A percentile compares a stretch with the other conserved stretches of the same genome.
These are phyloP conservation scores for Hemicordylus capensis DNA, from an alignment of 2,113 vertebrate genomes.

Conservation along the genomic window DNA sequence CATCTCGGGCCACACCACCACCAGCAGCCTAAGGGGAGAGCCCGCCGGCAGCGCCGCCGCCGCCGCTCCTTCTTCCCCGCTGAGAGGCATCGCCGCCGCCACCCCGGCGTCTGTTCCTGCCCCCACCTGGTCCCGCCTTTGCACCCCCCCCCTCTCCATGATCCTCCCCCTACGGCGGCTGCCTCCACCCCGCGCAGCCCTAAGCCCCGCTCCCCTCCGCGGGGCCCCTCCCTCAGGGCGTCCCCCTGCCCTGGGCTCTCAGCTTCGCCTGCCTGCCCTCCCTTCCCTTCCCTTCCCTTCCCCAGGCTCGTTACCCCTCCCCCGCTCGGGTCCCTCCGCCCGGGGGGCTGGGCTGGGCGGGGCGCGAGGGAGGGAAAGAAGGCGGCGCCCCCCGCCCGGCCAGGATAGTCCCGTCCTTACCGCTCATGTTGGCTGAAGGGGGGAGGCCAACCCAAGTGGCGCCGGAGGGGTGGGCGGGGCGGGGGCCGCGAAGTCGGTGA, in stretches of 20 bases:
- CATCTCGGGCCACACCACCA: neutral
- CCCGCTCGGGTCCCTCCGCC: conserved; percentile 51
- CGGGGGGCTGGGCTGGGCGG: conserved; percentile 59
- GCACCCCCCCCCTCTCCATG: neutral
- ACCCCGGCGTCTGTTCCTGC: neutral
- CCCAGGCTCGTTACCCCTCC: conserved; percentile 41
- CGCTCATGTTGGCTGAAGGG: conserved; percentile 73
- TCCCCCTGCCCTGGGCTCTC: neutral
- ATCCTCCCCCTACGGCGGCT: neutral
- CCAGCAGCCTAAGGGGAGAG: too few relatives aligned
- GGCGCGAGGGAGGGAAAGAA: conserved; percentile 50
- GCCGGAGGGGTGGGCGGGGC: conserved; percentile 63
- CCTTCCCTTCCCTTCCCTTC: neutral
- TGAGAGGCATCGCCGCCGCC: neutral
- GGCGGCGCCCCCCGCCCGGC: conserved; percentile 27
- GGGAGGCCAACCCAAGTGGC: conserved; percentile 67
- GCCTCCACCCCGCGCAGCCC: neutral
- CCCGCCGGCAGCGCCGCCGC: neutral
- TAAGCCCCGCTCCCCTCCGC: neutral
- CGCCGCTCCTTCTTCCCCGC: neutral
- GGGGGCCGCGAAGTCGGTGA: conserved; percentile 73
- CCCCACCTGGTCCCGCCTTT: conserved; percentile 6
- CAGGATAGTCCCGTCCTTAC: conserved; percentile 69
- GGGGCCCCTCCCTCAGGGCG: conserved; percentile 1
- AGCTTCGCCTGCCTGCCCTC: neutral